Conservation (phyloP, 2,113 vertebrate genomes). For the Eolophus roseicapilla region DNA sequence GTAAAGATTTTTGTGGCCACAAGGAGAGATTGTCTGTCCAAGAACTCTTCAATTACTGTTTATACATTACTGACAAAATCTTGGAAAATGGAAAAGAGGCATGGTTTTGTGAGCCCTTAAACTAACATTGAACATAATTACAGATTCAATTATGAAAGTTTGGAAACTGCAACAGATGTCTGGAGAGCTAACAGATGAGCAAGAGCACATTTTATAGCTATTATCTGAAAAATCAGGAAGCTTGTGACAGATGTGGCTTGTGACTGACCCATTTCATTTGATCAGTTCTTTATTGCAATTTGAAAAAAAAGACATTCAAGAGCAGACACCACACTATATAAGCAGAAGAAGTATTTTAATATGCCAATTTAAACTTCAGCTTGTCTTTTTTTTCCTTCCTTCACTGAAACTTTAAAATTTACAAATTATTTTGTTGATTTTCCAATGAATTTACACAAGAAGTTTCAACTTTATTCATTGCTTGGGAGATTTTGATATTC, state of each 20-base stretch:
- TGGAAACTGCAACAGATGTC: slow-evolving; percentile 6
- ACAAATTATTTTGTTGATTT: not conserved
- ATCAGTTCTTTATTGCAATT: slow-evolving; percentile 27
- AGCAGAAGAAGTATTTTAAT: not conserved
- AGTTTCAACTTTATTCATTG: not conserved
- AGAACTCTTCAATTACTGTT: not conserved
- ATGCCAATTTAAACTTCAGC: not conserved
- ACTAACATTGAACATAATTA: not conserved
- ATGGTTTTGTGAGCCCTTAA: not conserved
- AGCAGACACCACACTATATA: not conserved
- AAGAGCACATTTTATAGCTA: not conserved
- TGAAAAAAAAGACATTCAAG: not conserved
- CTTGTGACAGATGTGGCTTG: not conserved
- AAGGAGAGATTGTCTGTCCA: not conserved
- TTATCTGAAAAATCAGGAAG: not conserved
- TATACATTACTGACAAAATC: not conserved
- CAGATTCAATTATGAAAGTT: not conserved
- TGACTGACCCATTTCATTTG: slow-evolving; percentile 7
- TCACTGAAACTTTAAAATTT: not conserved
- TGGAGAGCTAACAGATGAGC: not conserved
- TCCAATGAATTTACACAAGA: not conserved
- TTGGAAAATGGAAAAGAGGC: not conserved
- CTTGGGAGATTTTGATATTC: not conserved
- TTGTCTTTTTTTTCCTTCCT: not conserved
- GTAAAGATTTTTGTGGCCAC: not conserved